phyloP scores from a whole-genome alignment of 2,113 vertebrate species.

The Xenopus borealis region DNA sequence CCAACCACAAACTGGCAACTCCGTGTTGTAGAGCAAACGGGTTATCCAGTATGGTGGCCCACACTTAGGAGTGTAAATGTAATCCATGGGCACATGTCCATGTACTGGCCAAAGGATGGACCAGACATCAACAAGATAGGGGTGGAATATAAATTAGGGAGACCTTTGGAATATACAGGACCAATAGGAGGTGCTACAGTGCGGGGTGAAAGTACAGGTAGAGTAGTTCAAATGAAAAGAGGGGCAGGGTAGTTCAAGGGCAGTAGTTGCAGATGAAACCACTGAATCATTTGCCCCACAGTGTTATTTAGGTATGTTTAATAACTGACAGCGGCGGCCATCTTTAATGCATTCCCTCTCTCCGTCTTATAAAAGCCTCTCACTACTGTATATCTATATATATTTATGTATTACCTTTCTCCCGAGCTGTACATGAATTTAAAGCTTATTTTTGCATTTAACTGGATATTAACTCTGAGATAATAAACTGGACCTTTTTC shows the following conservation, averaged over 20 bases:
- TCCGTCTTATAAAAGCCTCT: not conserved
- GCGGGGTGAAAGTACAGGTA: not conserved
- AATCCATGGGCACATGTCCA: too few relatives aligned
- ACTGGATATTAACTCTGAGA: slow-evolving; percentile 6
- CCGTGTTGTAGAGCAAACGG: too few relatives aligned
- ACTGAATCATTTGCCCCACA: not conserved
- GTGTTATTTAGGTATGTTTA: not conserved
- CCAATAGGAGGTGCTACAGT: not conserved
- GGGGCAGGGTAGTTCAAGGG: too few relatives aligned
- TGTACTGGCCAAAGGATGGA: too few relatives aligned
- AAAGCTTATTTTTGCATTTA: slow-evolving; percentile 31
- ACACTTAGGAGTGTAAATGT: too few relatives aligned
- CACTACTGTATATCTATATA: not conserved
- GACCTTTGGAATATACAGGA: not conserved
- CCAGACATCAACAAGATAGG: not conserved
- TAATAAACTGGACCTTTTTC: slow-evolving; percentile 18
- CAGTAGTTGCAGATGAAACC: not conserved
- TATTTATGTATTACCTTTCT: not conserved
- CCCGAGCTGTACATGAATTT: slow-evolving; percentile 6
- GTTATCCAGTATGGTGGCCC: too few relatives aligned
- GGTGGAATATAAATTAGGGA: too few relatives aligned
- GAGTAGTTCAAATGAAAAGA: not conserved
- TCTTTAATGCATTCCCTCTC: slow-evolving; percentile 5
- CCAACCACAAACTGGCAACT: too few relatives aligned
- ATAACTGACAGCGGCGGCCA: not conserved